Percentiles rank a stretch among this genome's conserved stretches.
Conservation (phyloP, 2,888 invertebrate genomes). For the Idaea biselata region DNA sequence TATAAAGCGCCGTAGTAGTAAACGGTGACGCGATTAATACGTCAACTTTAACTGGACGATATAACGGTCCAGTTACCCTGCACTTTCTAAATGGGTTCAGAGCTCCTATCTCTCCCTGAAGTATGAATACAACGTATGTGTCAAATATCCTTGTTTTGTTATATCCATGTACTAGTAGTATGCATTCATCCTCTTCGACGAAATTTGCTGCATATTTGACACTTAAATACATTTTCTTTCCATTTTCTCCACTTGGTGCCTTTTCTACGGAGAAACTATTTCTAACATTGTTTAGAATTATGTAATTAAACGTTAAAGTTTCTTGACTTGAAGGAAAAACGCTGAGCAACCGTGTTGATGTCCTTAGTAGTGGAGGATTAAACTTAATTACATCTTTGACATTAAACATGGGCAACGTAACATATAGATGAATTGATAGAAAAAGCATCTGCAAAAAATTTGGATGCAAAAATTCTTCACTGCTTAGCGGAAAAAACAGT, state of each 20-base stretch:
- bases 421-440: constrained; percentile 78
- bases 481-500: constrained; percentile 77
- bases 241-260: constrained; percentile 50
- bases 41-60: constrained; percentile 65
- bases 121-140: constrained; percentile 61
- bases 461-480: constrained; percentile 74
- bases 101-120: constrained; percentile 52
- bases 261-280: constrained; percentile 67
- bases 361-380: constrained; percentile 67
- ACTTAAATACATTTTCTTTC: constrained; percentile 59
- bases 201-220: constrained; percentile 68
- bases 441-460: constrained; percentile 81
- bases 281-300: constrained; percentile 54
- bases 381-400: constrained; percentile 67
- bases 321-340: constrained; percentile 68
- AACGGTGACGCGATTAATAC: constrained; percentile 63
- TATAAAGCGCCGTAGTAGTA: constrained; percentile 38
- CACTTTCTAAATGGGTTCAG: constrained; percentile 60
- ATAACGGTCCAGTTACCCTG: constrained; percentile 65
- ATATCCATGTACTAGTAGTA: constrained; percentile 65
- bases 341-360: constrained; percentile 55
- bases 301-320: constrained; percentile 53
- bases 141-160: constrained; percentile 74
- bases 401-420: constrained; percentile 75
- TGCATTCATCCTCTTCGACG: constrained; percentile 50